Evolutionary conservation across 2,888 invertebrate genomes (phyloP).

Genomic region (Craniophora ligustri): DNA sequence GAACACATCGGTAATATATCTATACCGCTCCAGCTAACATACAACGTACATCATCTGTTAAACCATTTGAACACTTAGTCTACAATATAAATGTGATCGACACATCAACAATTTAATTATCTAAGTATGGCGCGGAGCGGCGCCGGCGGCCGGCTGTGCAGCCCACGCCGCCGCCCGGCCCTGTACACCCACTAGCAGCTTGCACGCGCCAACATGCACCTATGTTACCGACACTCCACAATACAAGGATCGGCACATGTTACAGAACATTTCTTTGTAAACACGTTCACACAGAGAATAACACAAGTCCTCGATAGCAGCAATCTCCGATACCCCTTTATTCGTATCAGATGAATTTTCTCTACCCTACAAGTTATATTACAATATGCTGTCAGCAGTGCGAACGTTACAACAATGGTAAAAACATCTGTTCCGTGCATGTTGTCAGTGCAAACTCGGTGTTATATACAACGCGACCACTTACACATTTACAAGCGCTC

Average conservation of each 20-base stretch:
- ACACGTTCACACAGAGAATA: constrained; percentile 25
- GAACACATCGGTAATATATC: constrained; percentile 62
- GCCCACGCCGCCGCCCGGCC: constrained; percentile 20
- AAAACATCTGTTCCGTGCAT: constrained; percentile 23
- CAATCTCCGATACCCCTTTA: constrained; percentile 12
- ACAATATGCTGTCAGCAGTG: constrained; percentile 37
- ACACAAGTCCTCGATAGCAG: constrained; percentile 37
- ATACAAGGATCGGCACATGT: constrained; percentile 17
- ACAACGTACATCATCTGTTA: constrained; percentile 68
- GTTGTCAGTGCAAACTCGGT: constrained; percentile 37
- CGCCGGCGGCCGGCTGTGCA: constrained; percentile 30
- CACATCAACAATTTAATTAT: constrained; percentile 74
- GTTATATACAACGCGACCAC: constrained; percentile 39
- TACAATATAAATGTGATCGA: constrained; percentile 75
- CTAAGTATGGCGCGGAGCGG: constrained; percentile 60
- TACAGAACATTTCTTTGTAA: constrained; percentile 8
- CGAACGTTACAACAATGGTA: constrained; percentile 35
- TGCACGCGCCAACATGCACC: constrained; percentile 13
- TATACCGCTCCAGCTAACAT: constrained; percentile 52
- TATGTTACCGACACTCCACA: constrained; percentile 10
- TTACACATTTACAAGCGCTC: constrained; percentile 50
- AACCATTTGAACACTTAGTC: constrained; percentile 76
- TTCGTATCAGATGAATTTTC: constrained; percentile 19
- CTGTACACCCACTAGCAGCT: constrained; percentile 9
- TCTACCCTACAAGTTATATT: constrained; percentile 33